Evolutionary conservation across 2,888 invertebrate genomes (phyloP), one percentile per base, ranked within the genome.

Genomic region (Aplocera efformata): DNA sequence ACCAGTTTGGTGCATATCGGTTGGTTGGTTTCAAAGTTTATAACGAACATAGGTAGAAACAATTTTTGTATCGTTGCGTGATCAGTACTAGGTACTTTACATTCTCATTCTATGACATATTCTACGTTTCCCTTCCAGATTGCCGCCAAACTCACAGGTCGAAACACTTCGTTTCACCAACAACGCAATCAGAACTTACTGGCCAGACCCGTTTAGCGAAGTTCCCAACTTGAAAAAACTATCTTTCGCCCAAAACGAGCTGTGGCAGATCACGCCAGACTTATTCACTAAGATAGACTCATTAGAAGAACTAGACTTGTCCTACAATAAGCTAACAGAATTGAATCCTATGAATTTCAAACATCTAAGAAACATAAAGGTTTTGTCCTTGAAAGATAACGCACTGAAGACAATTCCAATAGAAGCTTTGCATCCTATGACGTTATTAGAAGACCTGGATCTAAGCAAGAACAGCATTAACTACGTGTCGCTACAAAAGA

Each of bases 261-360:
- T 90, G 3, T 60, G 66, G 1, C 72, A 72, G 22, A 63, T 90
- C 50, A 84, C 88, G 0, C 74, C 77, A 1, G 89, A 89, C 48
- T 63, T 88, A 0, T 84, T 90, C 51, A 81, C 83, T 0, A 85
- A 83, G 5, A 68, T 89, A 10, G 65, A 70, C 3, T 43, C 51
- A 0, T 54, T 91, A 6, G 79, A 83, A 65, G 84, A 77, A 21
- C 50, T 91, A n/a, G 90, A 91, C 57, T 55, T 91, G 0, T 90
- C 90, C 0, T 75, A 81, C 50, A 91, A 91, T 60, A 77, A 76
- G 32, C 58, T 91, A 3, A 49, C 72, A 6, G 72, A 74, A 1
- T 72, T 90, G 26, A 79, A 81, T 44, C 56, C 67, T 0, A 49
- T 78, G 32, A 80, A 82, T 50, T 90, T 90, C 27, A 75, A 77